phyloP scores from a whole-genome alignment of 1,140 invertebrate species.

The Drosophila pruinosa region DNA sequence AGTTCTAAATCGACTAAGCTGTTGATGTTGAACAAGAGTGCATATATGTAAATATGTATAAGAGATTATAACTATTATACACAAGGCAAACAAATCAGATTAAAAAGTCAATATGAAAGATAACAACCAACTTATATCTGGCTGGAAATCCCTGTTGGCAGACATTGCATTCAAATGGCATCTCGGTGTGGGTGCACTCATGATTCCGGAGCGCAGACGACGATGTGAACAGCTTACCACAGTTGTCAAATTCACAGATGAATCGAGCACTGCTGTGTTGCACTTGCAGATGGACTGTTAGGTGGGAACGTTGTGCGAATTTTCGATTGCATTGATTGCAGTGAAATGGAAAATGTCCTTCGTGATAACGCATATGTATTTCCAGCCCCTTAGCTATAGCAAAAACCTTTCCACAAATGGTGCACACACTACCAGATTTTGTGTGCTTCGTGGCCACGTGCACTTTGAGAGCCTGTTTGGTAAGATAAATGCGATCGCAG shows the following conservation, averaged over 20 bases:
- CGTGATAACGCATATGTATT: conserved; percentile 86
- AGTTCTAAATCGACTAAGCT: too few species aligned
- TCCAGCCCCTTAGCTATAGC: conserved; percentile 84
- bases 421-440: conserved; percentile 57
- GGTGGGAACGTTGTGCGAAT: conserved; percentile 87
- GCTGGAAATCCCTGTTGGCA: conserved; percentile 58
- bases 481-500: conserved; percentile 49
- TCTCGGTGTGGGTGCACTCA: conserved; percentile 51
- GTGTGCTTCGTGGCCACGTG: conserved; percentile 48
- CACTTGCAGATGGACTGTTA: conserved; percentile 54
- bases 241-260: conserved; percentile 44
- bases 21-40: too few species aligned
- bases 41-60: too few species aligned
- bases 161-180: conserved; percentile 63
- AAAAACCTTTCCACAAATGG: conserved; percentile 83
- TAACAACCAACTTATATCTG: conserved; percentile 54
- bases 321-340: conserved; percentile 90
- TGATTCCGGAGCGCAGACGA: conserved; percentile 55
- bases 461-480: conserved; percentile 49
- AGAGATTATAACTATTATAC: too few species aligned
- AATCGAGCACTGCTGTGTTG: conserved; percentile 52
- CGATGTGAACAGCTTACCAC: conserved; percentile 58
- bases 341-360: conserved; percentile 86
- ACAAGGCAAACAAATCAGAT: too few species aligned
- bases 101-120: background rate